Conservation (phyloP, 2,797 vertebrate genomes). For the Tamandua tetradactyla region DNA sequence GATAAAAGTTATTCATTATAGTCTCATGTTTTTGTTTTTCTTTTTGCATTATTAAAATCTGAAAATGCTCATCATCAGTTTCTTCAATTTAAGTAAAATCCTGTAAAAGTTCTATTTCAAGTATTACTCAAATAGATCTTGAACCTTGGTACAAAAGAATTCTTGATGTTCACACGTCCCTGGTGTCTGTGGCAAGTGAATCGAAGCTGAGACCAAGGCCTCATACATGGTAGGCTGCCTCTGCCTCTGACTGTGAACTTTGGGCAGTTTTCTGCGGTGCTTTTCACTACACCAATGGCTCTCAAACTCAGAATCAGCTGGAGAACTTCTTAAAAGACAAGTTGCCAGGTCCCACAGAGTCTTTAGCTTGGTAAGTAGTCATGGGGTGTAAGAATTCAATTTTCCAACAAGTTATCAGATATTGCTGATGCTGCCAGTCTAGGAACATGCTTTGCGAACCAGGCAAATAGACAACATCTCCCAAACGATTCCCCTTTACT, state of each 20-base stretch:
- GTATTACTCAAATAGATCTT: background rate
- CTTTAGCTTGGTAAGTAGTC: background rate
- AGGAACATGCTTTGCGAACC: background rate
- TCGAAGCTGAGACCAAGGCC: background rate
- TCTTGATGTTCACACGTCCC: background rate
- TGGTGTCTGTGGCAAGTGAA: too few species aligned
- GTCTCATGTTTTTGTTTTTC: too few species aligned
- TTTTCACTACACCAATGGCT: background rate
- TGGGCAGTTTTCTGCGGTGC: background rate
- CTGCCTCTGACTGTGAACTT: background rate
- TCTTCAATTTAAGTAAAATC: background rate
- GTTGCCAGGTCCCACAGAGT: background rate
- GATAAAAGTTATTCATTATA: background rate
- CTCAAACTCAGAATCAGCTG: background rate
- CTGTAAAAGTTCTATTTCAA: background rate
- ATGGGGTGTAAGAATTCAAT: background rate
- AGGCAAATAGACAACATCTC: background rate
- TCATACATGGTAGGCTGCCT: background rate
- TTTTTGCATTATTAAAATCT: conserved; percentile 21
- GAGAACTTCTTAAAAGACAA: background rate
- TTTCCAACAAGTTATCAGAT: background rate
- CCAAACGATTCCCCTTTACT: background rate
- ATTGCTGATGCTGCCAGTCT: background rate
- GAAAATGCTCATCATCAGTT: background rate
- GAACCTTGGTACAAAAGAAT: background rate